A percentile compares a stretch with the other conserved stretches of the same genome.
Conservation (phyloP, 2,113 vertebrate species). For the Actenoides lindsayi region DNA sequence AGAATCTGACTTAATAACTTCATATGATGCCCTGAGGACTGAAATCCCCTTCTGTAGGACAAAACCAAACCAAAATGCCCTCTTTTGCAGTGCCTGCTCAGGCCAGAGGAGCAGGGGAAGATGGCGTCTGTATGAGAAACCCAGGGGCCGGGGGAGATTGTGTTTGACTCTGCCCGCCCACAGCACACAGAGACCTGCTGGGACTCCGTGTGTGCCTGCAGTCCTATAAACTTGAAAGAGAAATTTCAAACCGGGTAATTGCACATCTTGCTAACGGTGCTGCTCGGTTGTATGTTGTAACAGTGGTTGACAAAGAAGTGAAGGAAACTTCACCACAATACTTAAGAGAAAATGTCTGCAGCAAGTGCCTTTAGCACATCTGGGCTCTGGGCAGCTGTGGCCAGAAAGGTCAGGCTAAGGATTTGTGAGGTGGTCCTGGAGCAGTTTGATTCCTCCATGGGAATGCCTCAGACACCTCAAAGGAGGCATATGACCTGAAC, state of each 20-base stretch:
- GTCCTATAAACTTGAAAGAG: background rate
- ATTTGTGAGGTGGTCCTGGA: background rate
- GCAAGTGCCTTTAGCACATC: background rate
- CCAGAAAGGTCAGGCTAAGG: background rate
- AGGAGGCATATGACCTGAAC: background rate
- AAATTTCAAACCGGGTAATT: conserved; percentile 1
- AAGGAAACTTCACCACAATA: conserved; percentile 9
- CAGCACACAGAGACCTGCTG: background rate
- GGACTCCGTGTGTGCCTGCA: background rate
- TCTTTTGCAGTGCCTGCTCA: background rate
- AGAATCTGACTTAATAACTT: background rate
- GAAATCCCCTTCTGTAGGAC: background rate
- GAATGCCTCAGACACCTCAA: background rate
- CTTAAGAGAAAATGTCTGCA: background rate
- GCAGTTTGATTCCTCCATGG: background rate
- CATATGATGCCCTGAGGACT: background rate
- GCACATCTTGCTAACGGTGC: conserved; percentile 9
- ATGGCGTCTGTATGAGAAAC: background rate
- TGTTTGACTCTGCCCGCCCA: background rate
- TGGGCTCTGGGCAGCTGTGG: background rate
- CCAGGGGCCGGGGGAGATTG: rapidly evolving
- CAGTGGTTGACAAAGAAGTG: conserved; percentile 47
- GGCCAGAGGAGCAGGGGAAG: background rate
- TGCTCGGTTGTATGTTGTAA: conserved; percentile 22
- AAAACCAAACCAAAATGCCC: background rate